Base-by-base conservation (phyloP, 23 tunicate species). In the Clavelina lepadiformis region DNA sequence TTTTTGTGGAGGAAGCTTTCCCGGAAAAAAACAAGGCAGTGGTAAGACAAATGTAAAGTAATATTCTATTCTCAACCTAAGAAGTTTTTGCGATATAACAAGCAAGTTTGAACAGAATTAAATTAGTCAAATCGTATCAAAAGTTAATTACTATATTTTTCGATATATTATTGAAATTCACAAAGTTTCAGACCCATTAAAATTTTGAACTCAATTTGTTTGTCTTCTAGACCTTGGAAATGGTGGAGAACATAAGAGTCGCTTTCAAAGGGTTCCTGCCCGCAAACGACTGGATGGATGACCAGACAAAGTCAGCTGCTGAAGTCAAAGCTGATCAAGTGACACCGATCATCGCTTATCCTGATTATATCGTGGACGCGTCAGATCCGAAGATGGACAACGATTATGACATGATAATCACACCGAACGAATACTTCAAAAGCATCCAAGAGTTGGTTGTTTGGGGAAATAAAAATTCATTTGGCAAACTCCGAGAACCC, bases 251-350 rank as follows among this genome's bases (percentile, higher is more conserved):
- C 56, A 51, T 93, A 28, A 28, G 82, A 26, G 31, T 31, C 20
- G 78, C 86, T n/a, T 93, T 93, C 53, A 61, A 63, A 38, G 74
- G 68, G 7, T 55, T 84, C 35, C 75, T 93, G 25, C 82, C 83
- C 0, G 55, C 37, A 15, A 87, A 80, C 65, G 89, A 75, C 32
- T 93, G 98, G 98, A 93, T 93, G 98, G 93, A 79, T 65, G 63
- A 63, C 3, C 67, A 31, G 1, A 93, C 98, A 25, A 93, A 84
- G 56, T 64, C 46, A 4, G 54, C 68, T 6, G 88, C 98, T 0
- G 41, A 38, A 15, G 67, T 59, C 1, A 93, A 93, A 52, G 88
- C 86, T 2, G 74, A 85, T 11, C 50, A 38, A 25, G 79, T 93
- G 4, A 61, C 37, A 1, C 82, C 83, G 19, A 72, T 72, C 11